phyloP scores from a whole-genome alignment of 2,113 vertebrate genomes.

The Lepidiolamprologus cunningtoni region DNA sequence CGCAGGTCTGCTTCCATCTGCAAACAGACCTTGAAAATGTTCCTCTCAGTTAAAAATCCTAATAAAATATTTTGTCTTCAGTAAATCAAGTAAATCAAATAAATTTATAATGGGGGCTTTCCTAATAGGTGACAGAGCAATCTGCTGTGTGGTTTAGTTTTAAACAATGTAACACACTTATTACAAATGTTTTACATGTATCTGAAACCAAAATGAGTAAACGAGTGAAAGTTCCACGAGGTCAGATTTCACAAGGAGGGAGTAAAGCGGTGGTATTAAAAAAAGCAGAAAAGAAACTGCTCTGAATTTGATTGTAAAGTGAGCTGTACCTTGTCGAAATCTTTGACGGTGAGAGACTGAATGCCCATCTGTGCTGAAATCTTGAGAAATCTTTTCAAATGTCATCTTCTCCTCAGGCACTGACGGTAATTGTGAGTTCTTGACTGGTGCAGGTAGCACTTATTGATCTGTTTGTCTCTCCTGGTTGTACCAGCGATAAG shows the following conservation, averaged over 20 bases:
- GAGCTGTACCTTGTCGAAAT: conserved; percentile 36
- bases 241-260: neutral
- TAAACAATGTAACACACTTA: neutral
- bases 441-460: neutral
- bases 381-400: neutral
- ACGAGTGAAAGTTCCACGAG: neutral
- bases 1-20: neutral
- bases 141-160: neutral
- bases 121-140: neutral
- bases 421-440: neutral
- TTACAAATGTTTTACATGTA: neutral
- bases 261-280: neutral
- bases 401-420: neutral
- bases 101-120: neutral
- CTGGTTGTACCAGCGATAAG: conserved; percentile 11
- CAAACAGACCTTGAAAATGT: neutral
- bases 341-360: neutral
- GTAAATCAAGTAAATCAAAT: neutral
- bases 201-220: neutral
- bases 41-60: neutral
- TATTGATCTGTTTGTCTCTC: conserved; percentile 41
- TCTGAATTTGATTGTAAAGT: neutral
- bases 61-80: neutral
- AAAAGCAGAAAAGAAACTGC: neutral
- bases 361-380: neutral